Evolutionary conservation across 2,113 vertebrate genomes (phyloP), one percentile per base, ranked within the genome.

Genomic region (Brachionichthys hirsutus): DNA sequence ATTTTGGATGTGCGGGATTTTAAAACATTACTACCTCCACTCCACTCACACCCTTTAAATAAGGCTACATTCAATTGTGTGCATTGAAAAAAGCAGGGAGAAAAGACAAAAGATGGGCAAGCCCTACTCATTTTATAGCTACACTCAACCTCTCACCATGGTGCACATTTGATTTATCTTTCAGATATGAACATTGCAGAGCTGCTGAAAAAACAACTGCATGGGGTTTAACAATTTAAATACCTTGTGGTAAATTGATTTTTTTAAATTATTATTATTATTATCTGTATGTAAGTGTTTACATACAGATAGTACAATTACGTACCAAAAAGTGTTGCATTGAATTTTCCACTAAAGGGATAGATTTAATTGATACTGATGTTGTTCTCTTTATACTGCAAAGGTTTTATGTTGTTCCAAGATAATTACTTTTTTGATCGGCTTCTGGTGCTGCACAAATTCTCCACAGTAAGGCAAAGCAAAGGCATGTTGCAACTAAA

Each of bases 351-450:
- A 50, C 3, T 16, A 65, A 41, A 53, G 17, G 13, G 43, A 45
- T 35, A 54, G 16, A 70, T 78, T 67, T 38, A 14, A 45, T 20
- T 24, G 15, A 67, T 48, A 49, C 64, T 56, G 5, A 66, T 54
- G 24, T 69, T 43, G 22, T 45, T 44, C 68, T 43, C 54, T 56
- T 67, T 35, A 47, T 42, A 49, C 11, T 16, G 55, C 20, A 43
- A 54, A 38, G 36, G 36, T 67, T 44, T 55, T 55, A 51, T 54
- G 56, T 65, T 52, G 30, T 56, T 58, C 77, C 19, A 49, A 6
- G 10, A 55, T 83, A 53, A 76, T 75, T 68, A 40, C 54, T 60
- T 77, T 66, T 69, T 45, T 57, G 49, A 78, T 67, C 38, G 56
- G 18, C 17, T 52, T 71, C 70, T 46, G 56, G 55, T 9, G 2